Evolutionary conservation across 2,888 invertebrate species (phyloP), one percentile per base, ranked within the genome.

Genomic region (Artemia sinica): DNA sequence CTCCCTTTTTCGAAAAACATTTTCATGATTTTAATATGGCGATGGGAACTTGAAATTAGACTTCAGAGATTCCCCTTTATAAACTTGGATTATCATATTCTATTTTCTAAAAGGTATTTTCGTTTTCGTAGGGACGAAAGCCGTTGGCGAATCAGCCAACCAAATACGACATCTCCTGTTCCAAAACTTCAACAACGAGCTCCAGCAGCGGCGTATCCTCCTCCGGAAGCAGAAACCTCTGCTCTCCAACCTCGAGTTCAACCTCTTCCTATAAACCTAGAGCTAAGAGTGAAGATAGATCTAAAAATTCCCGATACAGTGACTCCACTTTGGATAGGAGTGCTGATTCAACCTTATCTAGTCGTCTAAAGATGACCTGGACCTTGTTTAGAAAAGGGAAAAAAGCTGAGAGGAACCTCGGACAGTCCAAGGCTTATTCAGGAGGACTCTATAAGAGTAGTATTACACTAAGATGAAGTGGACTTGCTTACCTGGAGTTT

Each of bases 191-290:
- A 58, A 70, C 70, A 51, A 70, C 70, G 51, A 68, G 70, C 66
- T 70, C 70, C 65, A 70, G 70, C 49, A 68, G 68, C 50, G 70
- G 70, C 28, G 70, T 70, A 14, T 70, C 70, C 13, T 70, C 70
- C 41, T 65, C 70, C n/a, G 69, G 66, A 11, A 69, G 69, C 68
- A 52, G 49, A 18, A 41, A 67, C 66, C 49, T 58, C 18, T 18
- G 58, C 10, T 58, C 58, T 18, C 58, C 58, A 7, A 18, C 14
- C n/a, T 58, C 58, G 10, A 58, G 58, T 18, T 14, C 18, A 14
- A 18, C 58, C 58, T 58, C 58, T 8, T 58, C 18, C 18, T 58
- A 58, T 58, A 58, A 58, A 18, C 58, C 58, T 9, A n/a, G 58
- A 9, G 58, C 58, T 8, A 58, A 58, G 9, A 58, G 58, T 18